phyloP scores from a whole-genome alignment of 2,113 vertebrate species.

The Hyaena hyaena region DNA sequence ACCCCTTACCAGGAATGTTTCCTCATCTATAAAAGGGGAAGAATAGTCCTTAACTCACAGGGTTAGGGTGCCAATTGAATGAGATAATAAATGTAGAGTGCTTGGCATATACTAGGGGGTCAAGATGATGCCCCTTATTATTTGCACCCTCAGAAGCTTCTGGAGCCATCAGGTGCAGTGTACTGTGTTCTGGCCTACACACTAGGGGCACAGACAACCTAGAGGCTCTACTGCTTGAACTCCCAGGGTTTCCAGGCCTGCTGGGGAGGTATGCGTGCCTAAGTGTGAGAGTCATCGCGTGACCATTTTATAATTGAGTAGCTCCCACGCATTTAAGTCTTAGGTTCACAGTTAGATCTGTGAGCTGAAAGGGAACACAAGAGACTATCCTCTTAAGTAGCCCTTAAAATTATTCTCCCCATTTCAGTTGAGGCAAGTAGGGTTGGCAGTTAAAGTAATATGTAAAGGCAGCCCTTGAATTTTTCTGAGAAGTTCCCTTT shows the following conservation, averaged over 20 bases:
- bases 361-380: background rate
- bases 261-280: background rate
- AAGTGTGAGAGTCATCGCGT: background rate
- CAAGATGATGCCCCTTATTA: background rate
- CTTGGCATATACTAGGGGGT: background rate
- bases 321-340: background rate
- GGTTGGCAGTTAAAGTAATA: background rate
- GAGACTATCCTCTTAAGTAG: background rate
- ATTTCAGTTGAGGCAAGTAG: background rate
- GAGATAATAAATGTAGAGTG: background rate
- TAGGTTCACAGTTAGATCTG: background rate
- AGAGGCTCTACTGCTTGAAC: background rate
- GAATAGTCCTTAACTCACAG: background rate
- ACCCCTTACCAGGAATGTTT: background rate
- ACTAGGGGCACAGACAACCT: background rate
- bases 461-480: background rate
- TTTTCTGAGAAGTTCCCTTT: background rate
- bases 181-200: background rate
- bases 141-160: background rate
- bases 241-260: background rate
- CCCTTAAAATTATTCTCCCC: background rate
- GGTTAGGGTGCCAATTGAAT: background rate
- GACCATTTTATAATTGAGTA: background rate
- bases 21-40: background rate
- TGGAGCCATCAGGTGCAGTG: background rate